Evolutionary conservation across 2,797 vertebrate genomes (phyloP), one percentile per base, ranked within the genome.

Genomic region (Takifugu rubripes): DNA sequence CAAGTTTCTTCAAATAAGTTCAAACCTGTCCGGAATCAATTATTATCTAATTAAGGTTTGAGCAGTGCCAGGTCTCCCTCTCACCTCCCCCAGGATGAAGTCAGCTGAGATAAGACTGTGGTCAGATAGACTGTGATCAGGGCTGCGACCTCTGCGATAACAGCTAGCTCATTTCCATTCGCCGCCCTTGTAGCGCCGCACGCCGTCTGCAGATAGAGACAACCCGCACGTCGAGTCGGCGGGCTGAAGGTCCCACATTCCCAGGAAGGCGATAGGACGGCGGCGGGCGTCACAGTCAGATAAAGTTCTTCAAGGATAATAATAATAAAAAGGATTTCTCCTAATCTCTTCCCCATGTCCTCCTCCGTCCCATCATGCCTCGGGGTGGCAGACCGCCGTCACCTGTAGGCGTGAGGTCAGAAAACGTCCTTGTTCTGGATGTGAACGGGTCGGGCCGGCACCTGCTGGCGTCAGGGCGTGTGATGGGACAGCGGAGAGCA

Each of bases 301-400:
- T 84, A 83, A 81, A 77, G 70, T 76, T 65, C 70, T 75, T 44
- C 15, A 57, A 74, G 76, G 75, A 83, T 77, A 81, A 77, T 74
- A 64, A 11, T 5, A 47, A 24, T 66, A 58, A 63, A 59, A 64
- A 27, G 53, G 53, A 65, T 75, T 72, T 83, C 59, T 69, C 60
- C 68, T 78, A 79, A 83, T 87, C 82, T 85, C 61, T 68, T 59
- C 57, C 55, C 70, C 48, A 49, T 68, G 72, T 75, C 61, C 73
- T 72, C 64, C 49, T 52, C 65, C 45, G 66, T 73, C 78, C 65
- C 69, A 66, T 56, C 68, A 67, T 70, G 76, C 73, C 75, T 63
- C 3, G 8, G 55, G 69, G 65, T 63, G 56, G 67, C 57, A 69
- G 72, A 64, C 44, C 66, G 79, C 68, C 75, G 75, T 81, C 79